phyloP scores from a whole-genome alignment of 2,113 vertebrate species.

The Cyrtonyx montezumae region DNA sequence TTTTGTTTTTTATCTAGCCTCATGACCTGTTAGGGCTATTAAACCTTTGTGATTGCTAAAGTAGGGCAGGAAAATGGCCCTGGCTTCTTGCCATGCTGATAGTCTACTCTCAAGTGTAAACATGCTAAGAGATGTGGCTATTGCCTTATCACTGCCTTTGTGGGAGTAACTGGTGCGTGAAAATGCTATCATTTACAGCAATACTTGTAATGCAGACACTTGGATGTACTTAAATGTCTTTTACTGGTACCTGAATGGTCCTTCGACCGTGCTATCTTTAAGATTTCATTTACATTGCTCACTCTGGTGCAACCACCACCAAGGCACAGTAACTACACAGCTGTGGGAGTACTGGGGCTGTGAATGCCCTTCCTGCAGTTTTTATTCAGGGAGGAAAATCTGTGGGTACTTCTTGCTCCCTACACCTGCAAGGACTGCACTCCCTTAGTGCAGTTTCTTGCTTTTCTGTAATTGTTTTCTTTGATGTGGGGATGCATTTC shows the following conservation, averaged over 20 bases:
- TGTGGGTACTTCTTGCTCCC: not conserved
- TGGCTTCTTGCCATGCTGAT: conserved; percentile 24
- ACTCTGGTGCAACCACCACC: not conserved
- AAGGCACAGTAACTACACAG: not conserved
- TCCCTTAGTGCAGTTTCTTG: not conserved
- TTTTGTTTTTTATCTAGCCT: not conserved
- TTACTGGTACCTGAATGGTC: not conserved
- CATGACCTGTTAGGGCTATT: not conserved
- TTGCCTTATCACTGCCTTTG: not conserved
- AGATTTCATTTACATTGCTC: not conserved
- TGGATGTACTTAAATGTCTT: not conserved
- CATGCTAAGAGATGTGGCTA: not conserved
- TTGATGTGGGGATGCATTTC: not conserved
- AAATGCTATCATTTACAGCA: not conserved
- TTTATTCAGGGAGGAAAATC: not conserved
- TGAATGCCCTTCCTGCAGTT: not conserved
- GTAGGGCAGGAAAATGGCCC: not conserved
- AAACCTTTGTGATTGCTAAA: conserved; percentile 21
- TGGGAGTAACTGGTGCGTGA: not conserved
- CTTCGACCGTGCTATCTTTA: not conserved
- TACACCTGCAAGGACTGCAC: not conserved
- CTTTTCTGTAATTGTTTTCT: not conserved
- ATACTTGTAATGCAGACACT: not conserved
- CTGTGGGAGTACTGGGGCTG: not conserved
- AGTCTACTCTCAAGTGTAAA: not conserved